Base-by-base conservation (phyloP, 2,113 vertebrate species). In the Eulemur rufifrons region DNA sequence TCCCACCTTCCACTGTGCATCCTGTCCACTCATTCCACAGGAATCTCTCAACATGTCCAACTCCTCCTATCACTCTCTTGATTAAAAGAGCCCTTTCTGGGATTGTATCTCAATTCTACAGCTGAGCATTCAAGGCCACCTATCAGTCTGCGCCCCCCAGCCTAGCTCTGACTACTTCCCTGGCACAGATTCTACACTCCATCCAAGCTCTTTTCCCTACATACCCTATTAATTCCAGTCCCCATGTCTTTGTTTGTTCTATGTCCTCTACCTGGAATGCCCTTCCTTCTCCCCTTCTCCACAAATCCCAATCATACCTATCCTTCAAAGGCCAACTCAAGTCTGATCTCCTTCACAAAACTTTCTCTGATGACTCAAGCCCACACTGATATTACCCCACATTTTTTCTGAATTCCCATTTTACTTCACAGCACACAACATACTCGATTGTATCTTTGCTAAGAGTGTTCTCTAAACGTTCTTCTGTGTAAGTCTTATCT, bases 291-390 rank as follows among this genome's bases (percentile, higher is more conserved):
- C 77, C 76, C 80, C 34, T 59, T 95, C 63, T 63, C 52, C 13
- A n/a, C 39, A 90, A 89, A 96, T 71, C n/a, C 59, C 32, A 81
- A 92, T 52, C 50, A 69, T 0, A 82, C 64, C 50, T 56, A 61
- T 54, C 61, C 73, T 76, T 95, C 52, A 59, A 91, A 74, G 69
- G 76, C 69, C 63, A 76, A n/a, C 25, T 18, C 34, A 23, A 82
- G 45, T 45, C 78, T 52, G 39, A 66, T 23, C 66, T 64, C 63
- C 59, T 89, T 89, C 23, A 3, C 17, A 25, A 76, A 32, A 69
- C 66, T 61, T 90, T 69, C 74, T 54, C 78, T 61, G 34, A 32
- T 77, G 90, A 84, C 59, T 97, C 63, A 87, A 84, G 76, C 64
- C 74, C 52, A 93, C 17, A 8, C 2, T n/a, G n/a, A 42, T 10